Evolutionary conservation across 2,888 invertebrate genomes (phyloP), one percentile per base, ranked within the genome.

Genomic region (Agonum fuliginosum): DNA sequence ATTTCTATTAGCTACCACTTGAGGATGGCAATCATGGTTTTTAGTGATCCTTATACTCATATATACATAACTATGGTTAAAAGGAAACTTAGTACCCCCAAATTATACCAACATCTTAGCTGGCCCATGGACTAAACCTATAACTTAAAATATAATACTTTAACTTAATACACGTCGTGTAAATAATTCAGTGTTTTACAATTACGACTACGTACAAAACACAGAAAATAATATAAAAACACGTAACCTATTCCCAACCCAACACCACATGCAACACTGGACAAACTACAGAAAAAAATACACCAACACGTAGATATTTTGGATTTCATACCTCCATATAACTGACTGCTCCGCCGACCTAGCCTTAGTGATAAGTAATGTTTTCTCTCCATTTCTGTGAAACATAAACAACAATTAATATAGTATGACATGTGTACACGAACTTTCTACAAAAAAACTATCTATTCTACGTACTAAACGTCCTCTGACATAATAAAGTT

Each of bases 341-440:
- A 85, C 84, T 81, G 86, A 84, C 83, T 86, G 87, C 84, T 87
- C 87, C 83, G 86, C 86, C 83, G 87, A 87, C 84, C 86, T 85
- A 85, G 87, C 87, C 85, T 87, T 87, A 84, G 87, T 87, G 85
- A 87, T 87, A 86, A 87, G 87, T 83, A 86, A 86, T 81, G 86
- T 86, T 86, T 86, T 87, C 86, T 87, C 87, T 82, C 86, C 87
- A 84, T 84, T 86, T 86, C 87, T 87, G 85, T 81, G 79, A 80
- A 83, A 67, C 67, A 67, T 30, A 67, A 67, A 67, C 22, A 41
- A 41, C 41, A 41, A 67, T 67, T 41, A 67, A 67, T 67, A 41
- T 30, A 5, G 30, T 30, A 6, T 24, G 54, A 54, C 54, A 54
- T 54, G 20, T 48, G 54, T 20, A 22, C n/a, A 4, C 1, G 54